Evolutionary conservation across 2,113 vertebrate species (phyloP), one percentile per base, ranked within the genome.

Genomic region (Equus quagga): DNA sequence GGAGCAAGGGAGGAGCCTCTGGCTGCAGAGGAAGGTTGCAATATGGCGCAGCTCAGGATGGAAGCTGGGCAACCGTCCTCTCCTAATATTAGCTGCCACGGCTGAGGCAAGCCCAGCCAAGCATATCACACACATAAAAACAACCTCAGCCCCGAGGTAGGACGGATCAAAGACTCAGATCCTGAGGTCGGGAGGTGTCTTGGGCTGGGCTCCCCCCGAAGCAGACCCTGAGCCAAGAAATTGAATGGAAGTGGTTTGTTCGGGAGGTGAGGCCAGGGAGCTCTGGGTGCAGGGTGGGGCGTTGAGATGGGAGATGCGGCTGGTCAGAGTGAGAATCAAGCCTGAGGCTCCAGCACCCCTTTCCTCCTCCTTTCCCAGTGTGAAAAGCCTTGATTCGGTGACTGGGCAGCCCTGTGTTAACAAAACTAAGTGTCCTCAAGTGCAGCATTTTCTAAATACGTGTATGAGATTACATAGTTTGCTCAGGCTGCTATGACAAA

Each of bases 81-180:
- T 36, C 67, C 73, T 46, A 41, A 17, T 41, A n/a, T 64, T 56
- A 83, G 15, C 21, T 21, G n/a, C 54, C 0, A 7, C 18, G 69
- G 75, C 6, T 0, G 17, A 60, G 44, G 19, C 1, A 9, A 14
- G 44, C 72, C n/a, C 9, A 19, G 69, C 51, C 51, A 60, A 41
- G 51, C 10, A 2, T 11, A 56, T 44, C 26, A n/a, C 49, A 56
- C 54, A 31, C 89, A 24, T 62, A 10, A 90, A 86, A 56, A 28
- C 4, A 18, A 65, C 46, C 88, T 89, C 24, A 36, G 56, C 78
- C 23, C 36, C 7, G 0, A 4, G 54, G 49, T 21, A 21, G 80
- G 36, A 8, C 0, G 0, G 36, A 41, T 33, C 70, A 62, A 36
- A 85, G n/a, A 18, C n/a, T n/a, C 49, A 31, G 0, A 23, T 5